Conservation (phyloP, 2,888 invertebrate genomes). For the Tridacna crocea region DNA sequence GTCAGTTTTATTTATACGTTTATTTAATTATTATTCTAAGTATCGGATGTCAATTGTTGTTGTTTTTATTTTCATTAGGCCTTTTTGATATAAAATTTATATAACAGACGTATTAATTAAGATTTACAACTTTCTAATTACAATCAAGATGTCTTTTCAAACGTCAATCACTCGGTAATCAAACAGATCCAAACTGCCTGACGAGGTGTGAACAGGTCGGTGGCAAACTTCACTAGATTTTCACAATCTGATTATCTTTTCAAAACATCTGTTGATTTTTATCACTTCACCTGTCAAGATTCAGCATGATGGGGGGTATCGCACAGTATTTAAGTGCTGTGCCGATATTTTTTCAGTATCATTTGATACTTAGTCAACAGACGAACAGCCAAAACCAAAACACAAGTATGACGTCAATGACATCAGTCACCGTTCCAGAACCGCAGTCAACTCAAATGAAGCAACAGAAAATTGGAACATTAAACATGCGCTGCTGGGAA, state of each 20-base stretch:
- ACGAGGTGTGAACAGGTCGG: not conserved
- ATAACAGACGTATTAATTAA: too few relatives aligned
- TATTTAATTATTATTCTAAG: too few relatives aligned
- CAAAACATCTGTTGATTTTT: slow-evolving; percentile 5
- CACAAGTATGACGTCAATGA: not conserved
- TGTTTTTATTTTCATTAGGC: too few relatives aligned
- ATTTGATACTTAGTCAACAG: not conserved
- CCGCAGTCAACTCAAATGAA: not conserved
- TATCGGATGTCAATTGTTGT: too few relatives aligned
- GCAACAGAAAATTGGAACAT: slow-evolving; percentile 7
- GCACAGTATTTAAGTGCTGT: not conserved
- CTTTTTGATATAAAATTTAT: too few relatives aligned
- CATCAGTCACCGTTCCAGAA: too few relatives aligned
- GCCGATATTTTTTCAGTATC: not conserved
- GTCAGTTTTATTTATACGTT: too few relatives aligned
- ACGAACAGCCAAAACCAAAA: not conserved
- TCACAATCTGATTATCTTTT: not conserved
- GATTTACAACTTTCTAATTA: too few relatives aligned
- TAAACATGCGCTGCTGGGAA: not conserved
- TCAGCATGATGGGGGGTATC: not conserved
- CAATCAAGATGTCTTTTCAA: not conserved
- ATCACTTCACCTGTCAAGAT: slow-evolving; percentile 13
- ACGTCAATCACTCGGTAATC: not conserved
- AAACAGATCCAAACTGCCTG: not conserved
- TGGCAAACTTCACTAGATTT: not conserved